Conservation (phyloP, 2,888 invertebrate genomes). For the Monochamus alternatus region DNA sequence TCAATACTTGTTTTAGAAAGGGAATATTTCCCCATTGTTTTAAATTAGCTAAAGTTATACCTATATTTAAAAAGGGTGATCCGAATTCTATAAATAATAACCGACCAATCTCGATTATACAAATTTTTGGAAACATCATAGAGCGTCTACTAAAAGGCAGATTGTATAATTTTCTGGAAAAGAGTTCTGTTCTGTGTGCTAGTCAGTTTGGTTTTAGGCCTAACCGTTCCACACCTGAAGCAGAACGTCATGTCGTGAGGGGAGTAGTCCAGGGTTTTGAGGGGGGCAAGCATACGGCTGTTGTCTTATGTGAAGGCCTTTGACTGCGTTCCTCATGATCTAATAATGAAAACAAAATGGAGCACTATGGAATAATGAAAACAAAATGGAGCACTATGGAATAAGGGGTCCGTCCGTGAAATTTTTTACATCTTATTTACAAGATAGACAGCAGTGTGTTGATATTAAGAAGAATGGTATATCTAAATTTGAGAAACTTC, state of each 20-base stretch:
- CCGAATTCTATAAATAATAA: not conserved
- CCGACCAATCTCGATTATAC: not conserved
- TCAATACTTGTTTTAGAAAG: too few relatives aligned
- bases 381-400: not conserved
- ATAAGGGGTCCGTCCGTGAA: not conserved
- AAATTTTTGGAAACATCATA: not conserved
- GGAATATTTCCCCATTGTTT: too few relatives aligned
- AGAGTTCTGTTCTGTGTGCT: not conserved
- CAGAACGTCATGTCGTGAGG: not conserved
- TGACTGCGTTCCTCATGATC: not conserved
- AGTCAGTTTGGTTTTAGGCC: not conserved
- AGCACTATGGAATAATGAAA: not conserved
- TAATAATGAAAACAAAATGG: not conserved
- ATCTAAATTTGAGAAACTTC: too few relatives aligned
- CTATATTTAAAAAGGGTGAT: too few relatives aligned
- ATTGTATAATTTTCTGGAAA: not conserved
- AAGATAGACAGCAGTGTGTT: not conserved
- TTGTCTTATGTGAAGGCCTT: not conserved
- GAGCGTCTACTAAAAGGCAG: not conserved
- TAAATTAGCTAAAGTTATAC: too few relatives aligned
- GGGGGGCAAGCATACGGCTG: not conserved
- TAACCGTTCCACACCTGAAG: not conserved
- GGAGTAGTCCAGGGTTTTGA: not conserved
- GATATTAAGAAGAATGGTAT: not conserved
- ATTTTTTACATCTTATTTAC: not conserved